These are phyloP conservation scores for Trachurus trachurus DNA, from an alignment of 2,797 vertebrate species.

Conservation along the genomic window DNA sequence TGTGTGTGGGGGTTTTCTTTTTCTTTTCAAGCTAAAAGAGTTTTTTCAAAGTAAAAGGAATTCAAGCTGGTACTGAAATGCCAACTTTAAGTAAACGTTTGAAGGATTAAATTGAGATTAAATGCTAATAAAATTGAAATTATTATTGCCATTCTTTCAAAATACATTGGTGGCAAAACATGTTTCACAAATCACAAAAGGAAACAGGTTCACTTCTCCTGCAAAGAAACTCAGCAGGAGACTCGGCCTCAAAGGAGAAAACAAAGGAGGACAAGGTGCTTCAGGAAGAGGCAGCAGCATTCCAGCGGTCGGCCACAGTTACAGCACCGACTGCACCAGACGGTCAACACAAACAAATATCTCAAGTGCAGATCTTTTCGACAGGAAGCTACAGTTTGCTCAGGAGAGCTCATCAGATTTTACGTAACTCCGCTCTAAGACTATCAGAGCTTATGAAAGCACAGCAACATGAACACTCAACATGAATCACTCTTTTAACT, in stretches of 20 bases:
- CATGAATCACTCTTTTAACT: not conserved
- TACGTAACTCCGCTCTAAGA: slow-evolving; percentile 6
- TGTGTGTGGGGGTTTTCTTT: too few species aligned
- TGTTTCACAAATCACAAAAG: not conserved
- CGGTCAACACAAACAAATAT: not conserved
- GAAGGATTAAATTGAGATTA: not conserved
- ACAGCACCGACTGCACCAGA: too few species aligned
- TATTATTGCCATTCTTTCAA: not conserved
- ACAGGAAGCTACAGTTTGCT: not conserved
- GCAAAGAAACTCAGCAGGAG: too few species aligned
- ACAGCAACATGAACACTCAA: slow-evolving; percentile 24
- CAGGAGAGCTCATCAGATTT: slow-evolving; percentile 1
- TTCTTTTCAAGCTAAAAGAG: too few species aligned
- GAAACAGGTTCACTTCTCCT: not conserved
- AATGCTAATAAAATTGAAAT: too few species aligned
- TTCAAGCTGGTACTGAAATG: too few species aligned
- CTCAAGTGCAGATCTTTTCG: not conserved
- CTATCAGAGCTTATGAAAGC: slow-evolving; percentile 7
- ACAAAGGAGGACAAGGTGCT: not conserved
- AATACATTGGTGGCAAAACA: too few species aligned
- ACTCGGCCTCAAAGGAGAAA: too few species aligned
- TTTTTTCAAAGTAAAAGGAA: too few species aligned
- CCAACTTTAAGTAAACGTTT: too few species aligned
- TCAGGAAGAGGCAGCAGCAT: not conserved
- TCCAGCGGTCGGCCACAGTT: not conserved